phyloP scores from a whole-genome alignment of 2,888 invertebrate species.

The Eutolmus rufibarbis region DNA sequence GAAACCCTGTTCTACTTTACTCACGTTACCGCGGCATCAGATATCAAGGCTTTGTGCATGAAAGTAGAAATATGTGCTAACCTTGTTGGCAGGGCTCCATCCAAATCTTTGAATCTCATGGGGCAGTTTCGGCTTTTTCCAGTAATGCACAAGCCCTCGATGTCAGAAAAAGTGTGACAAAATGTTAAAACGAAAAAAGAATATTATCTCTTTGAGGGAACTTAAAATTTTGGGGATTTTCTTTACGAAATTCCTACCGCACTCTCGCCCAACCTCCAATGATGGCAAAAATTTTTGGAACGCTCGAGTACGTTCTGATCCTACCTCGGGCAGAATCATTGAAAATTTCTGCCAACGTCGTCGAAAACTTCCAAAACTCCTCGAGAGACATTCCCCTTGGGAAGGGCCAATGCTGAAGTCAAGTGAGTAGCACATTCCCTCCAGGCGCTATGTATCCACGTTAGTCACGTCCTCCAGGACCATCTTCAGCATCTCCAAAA shows the following conservation, averaged over 20 bases:
- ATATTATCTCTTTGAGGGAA: neutral
- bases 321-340: neutral
- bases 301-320: neutral
- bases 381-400: neutral
- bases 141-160: neutral
- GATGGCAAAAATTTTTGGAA: neutral
- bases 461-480: neutral
- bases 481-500: neutral
- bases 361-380: neutral
- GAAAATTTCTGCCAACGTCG: conserved; percentile 6
- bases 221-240: neutral
- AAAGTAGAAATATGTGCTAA: neutral
- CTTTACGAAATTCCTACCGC: neutral
- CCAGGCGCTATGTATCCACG: neutral
- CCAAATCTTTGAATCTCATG: neutral
- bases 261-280: neutral
- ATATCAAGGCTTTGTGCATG: neutral
- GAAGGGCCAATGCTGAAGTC: neutral
- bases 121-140: neutral
- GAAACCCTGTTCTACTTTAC: neutral
- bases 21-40: neutral
- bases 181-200: neutral
- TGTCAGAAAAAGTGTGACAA: conserved; percentile 12
- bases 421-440: neutral
- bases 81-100: neutral